phyloP scores from a whole-genome alignment of 2,888 invertebrate genomes.

The Cantharis flavilabris region DNA sequence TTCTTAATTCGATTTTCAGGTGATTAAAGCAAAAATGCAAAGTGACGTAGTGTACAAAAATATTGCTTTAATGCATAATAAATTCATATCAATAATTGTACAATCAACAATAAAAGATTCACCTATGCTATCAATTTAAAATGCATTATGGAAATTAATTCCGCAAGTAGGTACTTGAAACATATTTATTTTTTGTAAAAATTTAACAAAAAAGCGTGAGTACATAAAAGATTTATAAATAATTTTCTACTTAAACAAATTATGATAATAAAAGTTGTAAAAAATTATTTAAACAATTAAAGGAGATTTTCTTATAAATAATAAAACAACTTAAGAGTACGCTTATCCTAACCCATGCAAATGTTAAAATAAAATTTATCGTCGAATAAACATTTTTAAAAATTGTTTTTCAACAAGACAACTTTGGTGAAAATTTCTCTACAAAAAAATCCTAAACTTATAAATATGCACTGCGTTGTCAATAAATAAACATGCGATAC shows the following conservation, averaged over 20 bases:
- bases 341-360: not conserved
- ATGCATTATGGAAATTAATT: not conserved
- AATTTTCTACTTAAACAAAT: not conserved
- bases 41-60: not conserved
- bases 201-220: not conserved
- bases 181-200: not conserved
- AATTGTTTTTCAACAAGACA: not conserved
- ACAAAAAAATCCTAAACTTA: not conserved
- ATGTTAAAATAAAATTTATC: slow-evolving; percentile 2
- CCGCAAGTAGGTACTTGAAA: not conserved
- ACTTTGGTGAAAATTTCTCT: slow-evolving; percentile 9
- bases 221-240: not conserved
- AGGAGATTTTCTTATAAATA: not conserved
- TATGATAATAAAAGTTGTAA: not conserved
- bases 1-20: not conserved
- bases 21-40: not conserved
- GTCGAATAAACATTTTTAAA: not conserved
- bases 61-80: not conserved
- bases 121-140: not conserved
- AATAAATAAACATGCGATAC: not conserved
- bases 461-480: not conserved
- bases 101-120: not conserved
- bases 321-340: not conserved
- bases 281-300: not conserved
- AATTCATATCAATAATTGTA: not conserved